Conservation (phyloP, 1,140 invertebrate species). For the Frieseomelitta varia region DNA sequence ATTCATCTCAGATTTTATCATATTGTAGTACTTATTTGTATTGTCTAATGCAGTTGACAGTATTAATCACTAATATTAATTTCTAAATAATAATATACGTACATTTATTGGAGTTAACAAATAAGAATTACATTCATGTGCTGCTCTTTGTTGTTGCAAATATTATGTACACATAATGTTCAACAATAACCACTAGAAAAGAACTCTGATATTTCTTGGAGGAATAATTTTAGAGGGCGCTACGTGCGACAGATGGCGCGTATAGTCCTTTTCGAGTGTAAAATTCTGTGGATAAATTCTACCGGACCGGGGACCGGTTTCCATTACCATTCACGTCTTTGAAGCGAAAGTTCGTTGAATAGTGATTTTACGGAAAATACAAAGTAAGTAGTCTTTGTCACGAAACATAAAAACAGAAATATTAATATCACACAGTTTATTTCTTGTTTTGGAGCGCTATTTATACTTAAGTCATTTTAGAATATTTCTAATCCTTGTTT, state of each 20-base stretch:
- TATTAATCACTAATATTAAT: not conserved
- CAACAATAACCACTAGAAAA: not conserved
- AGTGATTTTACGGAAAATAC: no score
- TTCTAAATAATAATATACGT: not conserved
- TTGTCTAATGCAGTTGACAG: not conserved
- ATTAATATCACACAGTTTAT: no score
- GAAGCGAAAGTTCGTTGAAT: no score
- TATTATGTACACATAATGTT: not conserved
- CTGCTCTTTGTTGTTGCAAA: not conserved
- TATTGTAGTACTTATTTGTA: no score
- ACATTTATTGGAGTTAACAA: not conserved
- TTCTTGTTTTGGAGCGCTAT: not conserved
- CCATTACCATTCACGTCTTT: conserved; percentile 15
- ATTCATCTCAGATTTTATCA: no score
- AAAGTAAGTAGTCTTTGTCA: not conserved
- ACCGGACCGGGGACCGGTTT: not conserved
- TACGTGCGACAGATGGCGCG: conserved; percentile 1
- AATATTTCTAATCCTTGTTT: not conserved
- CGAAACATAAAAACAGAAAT: not conserved
- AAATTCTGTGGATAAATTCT: not conserved
- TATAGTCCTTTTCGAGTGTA: not conserved
- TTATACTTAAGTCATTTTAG: not conserved
- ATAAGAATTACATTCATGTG: not conserved
- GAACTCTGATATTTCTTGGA: not conserved
- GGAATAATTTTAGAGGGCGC: not conserved